phyloP scores from a whole-genome alignment of 2,888 invertebrate genomes.

The Polydrusus cervinus region DNA sequence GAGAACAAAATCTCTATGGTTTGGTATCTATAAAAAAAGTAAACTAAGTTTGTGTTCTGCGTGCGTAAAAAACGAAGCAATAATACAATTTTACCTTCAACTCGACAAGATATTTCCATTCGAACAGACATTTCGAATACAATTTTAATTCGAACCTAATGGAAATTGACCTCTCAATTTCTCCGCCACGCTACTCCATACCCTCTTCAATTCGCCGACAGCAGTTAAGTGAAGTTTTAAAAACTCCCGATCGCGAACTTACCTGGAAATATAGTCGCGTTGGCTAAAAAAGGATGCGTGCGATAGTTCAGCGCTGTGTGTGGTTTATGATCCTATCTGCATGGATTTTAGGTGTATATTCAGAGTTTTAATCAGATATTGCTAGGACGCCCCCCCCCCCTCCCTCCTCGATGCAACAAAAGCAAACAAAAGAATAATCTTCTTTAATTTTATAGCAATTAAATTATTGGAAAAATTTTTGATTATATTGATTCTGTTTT shows the following conservation, averaged over 20 bases:
- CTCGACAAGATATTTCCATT: constrained; percentile 53
- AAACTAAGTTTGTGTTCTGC: no score
- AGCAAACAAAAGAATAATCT: no score
- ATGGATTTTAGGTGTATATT: background rate
- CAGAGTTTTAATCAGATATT: no score
- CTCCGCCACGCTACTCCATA: constrained; percentile 36
- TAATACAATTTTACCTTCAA: constrained; percentile 42
- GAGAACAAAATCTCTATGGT: no score
- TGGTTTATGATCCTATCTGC: constrained; percentile 4
- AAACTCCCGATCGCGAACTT: constrained; percentile 48
- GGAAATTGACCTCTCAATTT: constrained; percentile 53
- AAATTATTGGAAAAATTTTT: no score
- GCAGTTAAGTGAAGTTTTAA: constrained; percentile 53
- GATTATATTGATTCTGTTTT: no score
- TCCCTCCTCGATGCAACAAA: no score
- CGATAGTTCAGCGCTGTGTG: background rate
- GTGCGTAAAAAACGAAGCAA: background rate
- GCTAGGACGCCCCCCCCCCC: no score
- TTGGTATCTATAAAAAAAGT: background rate
- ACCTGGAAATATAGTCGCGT: constrained; percentile 44
- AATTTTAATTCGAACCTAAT: constrained; percentile 54
- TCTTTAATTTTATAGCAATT: no score
- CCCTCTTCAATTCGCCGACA: constrained; percentile 54
- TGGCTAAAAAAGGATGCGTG: constrained; percentile 22
- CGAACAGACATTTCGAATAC: constrained; percentile 45